Base-by-base conservation (phyloP, 2,888 invertebrate species). In the Coremacera marginata region DNA sequence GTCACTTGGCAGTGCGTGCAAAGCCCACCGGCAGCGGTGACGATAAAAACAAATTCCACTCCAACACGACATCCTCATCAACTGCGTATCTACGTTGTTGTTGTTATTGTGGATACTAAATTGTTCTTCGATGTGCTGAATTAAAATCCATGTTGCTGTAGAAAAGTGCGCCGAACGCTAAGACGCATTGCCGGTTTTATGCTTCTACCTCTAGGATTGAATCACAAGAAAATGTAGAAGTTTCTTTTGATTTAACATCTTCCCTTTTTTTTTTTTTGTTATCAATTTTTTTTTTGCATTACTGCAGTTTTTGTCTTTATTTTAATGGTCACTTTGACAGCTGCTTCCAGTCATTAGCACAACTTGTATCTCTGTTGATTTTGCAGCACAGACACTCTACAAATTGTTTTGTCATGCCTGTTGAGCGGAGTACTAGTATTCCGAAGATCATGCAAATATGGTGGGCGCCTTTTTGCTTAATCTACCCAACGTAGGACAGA, bases 41-140 rank as follows among this genome's bases (percentile, higher is more conserved):
- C 80, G 82, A 82, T 82, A 81, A 80, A 78, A 78, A 81, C 82
- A 82, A 81, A 82, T 81, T 82, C 81, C 77, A 70, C 81, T 79
- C 80, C 80, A 79, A 78, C 81, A 82, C 81, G 82, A 79, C 74
- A 81, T 81, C 81, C 72, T 78, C 80, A 63, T 63, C 63, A 27
- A 22, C 25, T 62, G 62, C 16, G 14, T 7, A 44, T 27, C n/a
- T 7, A 16, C 5, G 31, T n/a, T 31, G 27, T 3, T 25, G 25
- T 4, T 31, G 31, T 31, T 31, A 5, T 31, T 31, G n/a, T n/a
- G n/a, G n/a, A n/a, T n/a, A n/a, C 62, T 27, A 62, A 27, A 22
- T 2, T 19, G 55, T 19, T 19, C 52, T 14, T 19, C n/a, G n/a
- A n/a, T 5, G 16, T 5, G 14, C 63, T 31, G 19, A 55, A 19